A percentile compares a stretch with the other conserved stretches of the same genome.
phyloP scores from a whole-genome alignment of 2,113 vertebrate genomes.

The Stigmatopora nigra region DNA sequence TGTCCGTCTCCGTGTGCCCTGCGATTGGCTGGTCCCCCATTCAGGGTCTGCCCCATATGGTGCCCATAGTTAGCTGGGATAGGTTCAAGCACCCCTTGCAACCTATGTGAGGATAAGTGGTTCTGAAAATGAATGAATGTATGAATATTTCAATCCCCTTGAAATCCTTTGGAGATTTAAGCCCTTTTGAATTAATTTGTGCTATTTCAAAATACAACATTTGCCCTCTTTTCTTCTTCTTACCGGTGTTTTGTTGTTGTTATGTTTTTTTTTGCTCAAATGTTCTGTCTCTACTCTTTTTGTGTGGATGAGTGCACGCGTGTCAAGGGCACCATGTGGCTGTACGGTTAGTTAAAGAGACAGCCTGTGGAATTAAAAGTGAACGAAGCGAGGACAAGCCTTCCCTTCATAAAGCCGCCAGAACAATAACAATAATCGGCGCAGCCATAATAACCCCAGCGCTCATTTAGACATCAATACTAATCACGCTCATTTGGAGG shows the following conservation, averaged over 20 bases:
- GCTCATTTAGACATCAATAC: conserved; percentile 72
- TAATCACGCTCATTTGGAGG: conserved; percentile 71
- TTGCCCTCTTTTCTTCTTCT: conserved; percentile 42
- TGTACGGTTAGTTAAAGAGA: conserved; percentile 37
- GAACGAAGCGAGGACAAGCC: conserved; percentile 54
- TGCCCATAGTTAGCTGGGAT: too few relatives aligned
- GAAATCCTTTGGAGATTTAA: too few relatives aligned
- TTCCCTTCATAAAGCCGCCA: conserved; percentile 40
- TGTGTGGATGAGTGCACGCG: conserved; percentile 12
- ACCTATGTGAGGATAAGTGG: too few relatives aligned
- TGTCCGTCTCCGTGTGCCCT: too few relatives aligned
- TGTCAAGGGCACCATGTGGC: conserved; percentile 13
- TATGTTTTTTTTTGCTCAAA: background rate
- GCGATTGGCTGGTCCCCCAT: too few relatives aligned
- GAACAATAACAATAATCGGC: conserved; percentile 63
- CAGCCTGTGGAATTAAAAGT: conserved; percentile 67
- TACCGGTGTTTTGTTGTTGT: conserved; percentile 16
- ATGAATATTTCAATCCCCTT: too few relatives aligned
- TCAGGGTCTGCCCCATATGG: too few relatives aligned
- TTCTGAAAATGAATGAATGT: too few relatives aligned
- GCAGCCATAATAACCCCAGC: conserved; percentile 57
- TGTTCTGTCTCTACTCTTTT: conserved; percentile 12
- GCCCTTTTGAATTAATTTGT: too few relatives aligned
- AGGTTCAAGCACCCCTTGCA: too few relatives aligned
- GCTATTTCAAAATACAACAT: too few relatives aligned